These are phyloP conservation scores for Leptatherina wallacei DNA, from an alignment of 2,797 vertebrate species.

Conservation along the genomic window DNA sequence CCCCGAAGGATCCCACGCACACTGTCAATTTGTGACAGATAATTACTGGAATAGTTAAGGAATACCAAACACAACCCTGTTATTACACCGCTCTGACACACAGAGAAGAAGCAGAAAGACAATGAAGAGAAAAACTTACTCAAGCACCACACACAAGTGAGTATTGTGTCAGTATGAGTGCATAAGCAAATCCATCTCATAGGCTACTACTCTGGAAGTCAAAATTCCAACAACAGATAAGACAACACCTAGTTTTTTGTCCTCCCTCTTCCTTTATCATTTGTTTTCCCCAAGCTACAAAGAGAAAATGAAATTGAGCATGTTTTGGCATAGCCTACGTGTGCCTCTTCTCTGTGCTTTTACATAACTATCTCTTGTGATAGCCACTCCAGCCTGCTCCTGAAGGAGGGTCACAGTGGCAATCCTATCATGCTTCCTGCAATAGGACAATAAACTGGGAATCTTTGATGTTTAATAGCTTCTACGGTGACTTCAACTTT, in stretches of 20 bases:
- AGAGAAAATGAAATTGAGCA: slow-evolving; percentile 16
- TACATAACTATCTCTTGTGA: slow-evolving; percentile 63
- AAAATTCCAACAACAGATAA: slow-evolving; percentile 38
- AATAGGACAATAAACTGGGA: not conserved
- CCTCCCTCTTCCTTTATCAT: not conserved
- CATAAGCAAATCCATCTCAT: slow-evolving; percentile 3
- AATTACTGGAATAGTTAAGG: slow-evolving; percentile 9
- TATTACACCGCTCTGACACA: slow-evolving; percentile 1
- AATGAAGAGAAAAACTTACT: not conserved
- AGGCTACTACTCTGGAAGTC: slow-evolving; percentile 1
- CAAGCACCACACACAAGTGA: not conserved
- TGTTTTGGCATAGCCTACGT: slow-evolving; percentile 22
- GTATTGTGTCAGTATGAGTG: slow-evolving; percentile 5
- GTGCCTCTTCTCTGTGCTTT: slow-evolving; percentile 39
- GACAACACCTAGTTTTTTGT: slow-evolving; percentile 15
- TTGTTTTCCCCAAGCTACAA: slow-evolving; percentile 26
- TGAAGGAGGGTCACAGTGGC: slow-evolving; percentile 21
- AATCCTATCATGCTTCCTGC: slow-evolving; percentile 13
- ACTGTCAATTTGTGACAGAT: slow-evolving; percentile 15
- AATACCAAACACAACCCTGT: slow-evolving; percentile 13
- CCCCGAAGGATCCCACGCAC: slow-evolving; percentile 16
- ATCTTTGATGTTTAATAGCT: slow-evolving; percentile 13
- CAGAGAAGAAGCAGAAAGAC: not conserved
- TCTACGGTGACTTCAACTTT: slow-evolving; percentile 11
- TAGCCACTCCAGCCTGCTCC: slow-evolving; percentile 35